phyloP scores from a whole-genome alignment of 2,797 vertebrate genomes.

The Denticeps clupeoides region DNA sequence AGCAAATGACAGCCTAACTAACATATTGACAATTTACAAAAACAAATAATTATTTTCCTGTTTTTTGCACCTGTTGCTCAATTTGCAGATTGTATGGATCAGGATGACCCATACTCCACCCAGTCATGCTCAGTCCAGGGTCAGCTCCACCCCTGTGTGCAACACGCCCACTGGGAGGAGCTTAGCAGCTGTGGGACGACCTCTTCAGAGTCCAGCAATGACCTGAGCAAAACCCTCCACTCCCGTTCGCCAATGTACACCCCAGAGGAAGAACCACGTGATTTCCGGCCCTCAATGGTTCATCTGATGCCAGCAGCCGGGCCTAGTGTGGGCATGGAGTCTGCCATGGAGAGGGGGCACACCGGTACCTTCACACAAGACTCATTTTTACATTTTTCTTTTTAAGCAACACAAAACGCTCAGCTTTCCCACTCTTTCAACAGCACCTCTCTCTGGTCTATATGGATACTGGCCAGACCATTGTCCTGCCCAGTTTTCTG shows the following conservation, averaged over 20 bases:
- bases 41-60: not conserved
- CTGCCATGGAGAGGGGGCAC: slow-evolving; percentile 30
- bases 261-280: slow-evolving; percentile 39
- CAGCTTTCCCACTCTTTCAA: slow-evolving; percentile 42
- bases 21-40: not conserved
- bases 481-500: slow-evolving; percentile 34
- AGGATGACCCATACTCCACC: slow-evolving; percentile 58
- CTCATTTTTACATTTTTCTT: no score
- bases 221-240: slow-evolving; percentile 48
- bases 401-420: no score
- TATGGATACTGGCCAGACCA: slow-evolving; percentile 71
- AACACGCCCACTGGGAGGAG: slow-evolving; percentile 55
- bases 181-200: slow-evolving; percentile 61
- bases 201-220: slow-evolving; percentile 64
- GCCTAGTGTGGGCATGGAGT: slow-evolving; percentile 32
- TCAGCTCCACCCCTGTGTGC: slow-evolving; percentile 39
- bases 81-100: slow-evolving; percentile 60
- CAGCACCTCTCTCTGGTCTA: slow-evolving; percentile 34
- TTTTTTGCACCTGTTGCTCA: not conserved
- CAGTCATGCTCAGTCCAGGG: slow-evolving; percentile 49
- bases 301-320: slow-evolving; percentile 44
- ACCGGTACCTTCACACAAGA: no score
- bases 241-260: slow-evolving; percentile 35
- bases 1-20: not conserved
- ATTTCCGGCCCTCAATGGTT: slow-evolving; percentile 51